These are phyloP conservation scores for Apamea anceps DNA, from an alignment of 2,888 invertebrate species.

Conservation along the genomic window DNA sequence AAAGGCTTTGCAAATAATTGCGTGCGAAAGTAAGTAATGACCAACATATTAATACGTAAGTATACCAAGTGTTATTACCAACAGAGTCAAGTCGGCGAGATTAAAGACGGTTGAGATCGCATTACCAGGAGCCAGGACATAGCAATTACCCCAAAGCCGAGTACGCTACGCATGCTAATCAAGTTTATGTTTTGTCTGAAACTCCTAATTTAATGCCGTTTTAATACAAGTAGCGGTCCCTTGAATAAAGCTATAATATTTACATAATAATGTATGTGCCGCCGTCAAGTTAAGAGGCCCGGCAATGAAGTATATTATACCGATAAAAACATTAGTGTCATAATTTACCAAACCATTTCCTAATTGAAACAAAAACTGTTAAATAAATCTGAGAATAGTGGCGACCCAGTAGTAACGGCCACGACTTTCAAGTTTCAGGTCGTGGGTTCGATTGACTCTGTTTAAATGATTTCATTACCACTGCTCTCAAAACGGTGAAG, in stretches of 20 bases:
- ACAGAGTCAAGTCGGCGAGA: conserved; percentile 60
- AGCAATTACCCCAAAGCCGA: conserved; percentile 69
- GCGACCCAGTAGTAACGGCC: background rate
- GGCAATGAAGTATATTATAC: conserved; percentile 2
- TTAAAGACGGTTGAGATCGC: conserved; percentile 65
- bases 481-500: too few relatives aligned
- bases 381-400: conserved; percentile 3
- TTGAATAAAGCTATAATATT: conserved; percentile 55
- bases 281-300: conserved; percentile 25
- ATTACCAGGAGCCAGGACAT: conserved; percentile 70
- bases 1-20: conserved; percentile 53
- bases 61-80: conserved; percentile 38
- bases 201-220: conserved; percentile 61
- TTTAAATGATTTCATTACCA: background rate
- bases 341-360: background rate
- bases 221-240: conserved; percentile 52
- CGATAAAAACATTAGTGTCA: conserved; percentile 1
- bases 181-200: conserved; percentile 67
- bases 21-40: conserved; percentile 57
- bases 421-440: background rate
- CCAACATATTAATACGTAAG: conserved; percentile 52
- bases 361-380: conserved; percentile 11
- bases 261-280: conserved; percentile 43
- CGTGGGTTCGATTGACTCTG: background rate
- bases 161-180: conserved; percentile 72